phyloP scores from a whole-genome alignment of 1,140 invertebrate genomes.

The Lethrus apterus region DNA sequence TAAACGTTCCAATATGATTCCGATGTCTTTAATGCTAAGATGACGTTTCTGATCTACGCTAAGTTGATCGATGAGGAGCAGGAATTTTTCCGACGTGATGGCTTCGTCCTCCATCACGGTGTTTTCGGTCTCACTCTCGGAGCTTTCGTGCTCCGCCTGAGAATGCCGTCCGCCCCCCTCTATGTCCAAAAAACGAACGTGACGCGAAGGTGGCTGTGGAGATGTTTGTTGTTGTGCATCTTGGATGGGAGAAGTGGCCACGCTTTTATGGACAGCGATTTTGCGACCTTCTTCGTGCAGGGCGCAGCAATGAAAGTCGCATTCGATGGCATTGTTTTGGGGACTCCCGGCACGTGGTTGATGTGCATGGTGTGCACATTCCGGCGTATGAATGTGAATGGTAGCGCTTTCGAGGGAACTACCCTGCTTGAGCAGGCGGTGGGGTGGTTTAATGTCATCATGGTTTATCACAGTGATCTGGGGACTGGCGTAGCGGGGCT shows the following conservation, averaged over 20 bases:
- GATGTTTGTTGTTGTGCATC: constrained; percentile 63
- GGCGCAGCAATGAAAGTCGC: constrained; percentile 92
- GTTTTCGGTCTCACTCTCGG: constrained; percentile 87
- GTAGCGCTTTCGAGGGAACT: constrained; percentile 66
- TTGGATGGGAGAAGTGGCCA: constrained; percentile 85
- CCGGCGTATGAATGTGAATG: constrained; percentile 76
- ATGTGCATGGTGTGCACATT: constrained; percentile 69
- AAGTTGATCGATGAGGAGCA: constrained; percentile 84
- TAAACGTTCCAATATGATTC: constrained; percentile 84
- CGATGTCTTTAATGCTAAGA: constrained; percentile 89
- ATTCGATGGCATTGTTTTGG: constrained; percentile 60
- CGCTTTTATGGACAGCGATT: constrained; percentile 81
- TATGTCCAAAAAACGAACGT: constrained; percentile 69
- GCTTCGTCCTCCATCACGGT: constrained; percentile 84
- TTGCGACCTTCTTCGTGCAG: constrained; percentile 84
- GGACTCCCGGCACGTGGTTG: constrained; percentile 54
- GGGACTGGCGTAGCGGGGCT: constrained; percentile 57
- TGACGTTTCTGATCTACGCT: constrained; percentile 86
- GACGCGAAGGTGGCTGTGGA: constrained; percentile 48
- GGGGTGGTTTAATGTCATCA: constrained; percentile 55
- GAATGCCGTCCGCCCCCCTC: constrained; percentile 44
- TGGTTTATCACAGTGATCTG: constrained; percentile 88
- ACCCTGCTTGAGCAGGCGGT: constrained; percentile 55
- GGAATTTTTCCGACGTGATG: constrained; percentile 82
- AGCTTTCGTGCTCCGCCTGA: constrained; percentile 68